phyloP scores from a whole-genome alignment of 2,113 vertebrate species.

The Jacana jacana region DNA sequence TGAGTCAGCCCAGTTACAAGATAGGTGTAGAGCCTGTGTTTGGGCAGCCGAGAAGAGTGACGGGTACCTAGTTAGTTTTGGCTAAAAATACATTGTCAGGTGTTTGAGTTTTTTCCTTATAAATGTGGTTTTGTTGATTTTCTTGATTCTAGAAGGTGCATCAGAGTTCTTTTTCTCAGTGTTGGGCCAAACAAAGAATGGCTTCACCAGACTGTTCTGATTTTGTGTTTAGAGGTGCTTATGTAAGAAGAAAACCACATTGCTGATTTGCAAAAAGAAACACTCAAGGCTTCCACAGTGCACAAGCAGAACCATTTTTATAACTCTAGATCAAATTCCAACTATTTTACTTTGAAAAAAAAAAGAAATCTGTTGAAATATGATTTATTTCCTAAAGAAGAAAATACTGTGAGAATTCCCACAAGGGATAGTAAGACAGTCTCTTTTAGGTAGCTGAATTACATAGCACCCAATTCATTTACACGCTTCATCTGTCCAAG shows the following conservation, averaged over 20 bases:
- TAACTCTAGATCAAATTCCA: not conserved
- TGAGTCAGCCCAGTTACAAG: conserved; percentile 11
- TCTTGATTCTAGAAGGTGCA: not conserved
- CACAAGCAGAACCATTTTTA: not conserved
- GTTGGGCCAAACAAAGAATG: not conserved
- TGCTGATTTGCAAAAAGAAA: not conserved
- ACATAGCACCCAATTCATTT: not conserved
- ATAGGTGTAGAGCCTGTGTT: not conserved
- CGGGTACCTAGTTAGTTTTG: not conserved
- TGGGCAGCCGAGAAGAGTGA: not conserved
- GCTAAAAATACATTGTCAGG: not conserved
- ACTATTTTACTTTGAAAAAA: not conserved
- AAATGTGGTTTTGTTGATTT: not conserved
- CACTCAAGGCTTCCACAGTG: not conserved
- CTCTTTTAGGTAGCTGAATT: not conserved
- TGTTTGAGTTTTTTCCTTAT: not conserved
- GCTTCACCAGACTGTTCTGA: not conserved
- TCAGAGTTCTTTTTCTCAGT: not conserved
- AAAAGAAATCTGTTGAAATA: not conserved
- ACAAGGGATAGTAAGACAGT: not conserved
- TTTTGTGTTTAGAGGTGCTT: not conserved
- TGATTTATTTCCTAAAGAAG: not conserved
- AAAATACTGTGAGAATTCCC: not conserved
- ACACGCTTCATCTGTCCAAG: not conserved
- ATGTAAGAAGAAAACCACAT: not conserved